A percentile compares a stretch with the other conserved stretches of the same genome.
Conservation (phyloP, 92 coral and sea anemone genomes). For the Phenganax marumi region DNA sequence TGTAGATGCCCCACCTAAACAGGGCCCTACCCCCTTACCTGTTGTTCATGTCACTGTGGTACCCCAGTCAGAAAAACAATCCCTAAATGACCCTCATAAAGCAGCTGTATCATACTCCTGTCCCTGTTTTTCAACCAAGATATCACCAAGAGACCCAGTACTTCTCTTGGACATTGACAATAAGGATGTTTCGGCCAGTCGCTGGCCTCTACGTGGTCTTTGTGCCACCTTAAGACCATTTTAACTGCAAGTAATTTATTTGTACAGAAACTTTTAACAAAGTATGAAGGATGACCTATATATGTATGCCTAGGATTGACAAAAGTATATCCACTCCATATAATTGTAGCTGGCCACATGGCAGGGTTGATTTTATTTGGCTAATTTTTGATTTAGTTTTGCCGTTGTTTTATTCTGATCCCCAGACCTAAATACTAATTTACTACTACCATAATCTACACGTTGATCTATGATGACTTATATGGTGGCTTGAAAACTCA, state of each 20-base stretch:
- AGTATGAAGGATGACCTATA: no score
- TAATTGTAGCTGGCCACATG: no score
- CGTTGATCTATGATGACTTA: no score
- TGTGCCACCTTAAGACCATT: conserved; percentile 94
- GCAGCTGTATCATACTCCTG: conserved; percentile 92
- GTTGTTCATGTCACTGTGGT: conserved; percentile 87
- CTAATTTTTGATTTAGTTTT: no score
- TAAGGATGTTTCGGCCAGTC: conserved; percentile 92
- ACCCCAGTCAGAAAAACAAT: conserved; percentile 83
- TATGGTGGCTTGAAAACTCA: no score
- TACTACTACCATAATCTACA: no score
- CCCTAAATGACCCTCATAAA: conserved; percentile 81
- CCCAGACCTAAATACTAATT: no score
- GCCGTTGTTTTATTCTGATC: no score
- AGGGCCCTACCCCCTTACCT: conserved; percentile 97
- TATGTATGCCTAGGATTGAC: no score
- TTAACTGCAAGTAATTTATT: conserved; percentile 38
- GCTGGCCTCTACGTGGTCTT: conserved; percentile 94
- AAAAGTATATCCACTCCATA: no score
- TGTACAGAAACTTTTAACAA: neutral
- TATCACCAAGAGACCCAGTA: conserved; percentile 84
- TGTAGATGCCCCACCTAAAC: conserved; percentile 90
- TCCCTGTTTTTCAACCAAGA: conserved; percentile 93
- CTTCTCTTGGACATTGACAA: conserved; percentile 86
- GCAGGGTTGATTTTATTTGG: no score